These are phyloP conservation scores for Penaeus vannamei DNA, from an alignment of 1,140 invertebrate genomes.

Conservation along the genomic window DNA sequence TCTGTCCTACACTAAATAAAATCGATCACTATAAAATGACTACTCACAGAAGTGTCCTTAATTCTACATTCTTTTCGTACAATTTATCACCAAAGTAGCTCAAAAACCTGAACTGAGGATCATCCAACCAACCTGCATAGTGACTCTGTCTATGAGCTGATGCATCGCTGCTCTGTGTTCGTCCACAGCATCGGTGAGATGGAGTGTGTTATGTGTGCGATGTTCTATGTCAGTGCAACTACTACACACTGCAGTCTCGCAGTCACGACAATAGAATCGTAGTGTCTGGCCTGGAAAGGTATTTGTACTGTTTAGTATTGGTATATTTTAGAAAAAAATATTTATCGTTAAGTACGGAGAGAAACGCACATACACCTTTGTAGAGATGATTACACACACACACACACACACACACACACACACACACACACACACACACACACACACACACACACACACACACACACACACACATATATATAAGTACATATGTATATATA, in stretches of 20 bases:
- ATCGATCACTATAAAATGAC: too few species aligned
- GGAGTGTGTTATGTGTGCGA: constrained; percentile 73
- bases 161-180: constrained; percentile 73
- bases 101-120: not conserved
- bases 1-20: too few species aligned
- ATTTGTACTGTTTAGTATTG: not conserved
- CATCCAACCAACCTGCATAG: constrained; percentile 70
- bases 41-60: too few species aligned
- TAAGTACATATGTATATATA: too few species aligned
- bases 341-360: not conserved
- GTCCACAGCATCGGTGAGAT: constrained; percentile 73
- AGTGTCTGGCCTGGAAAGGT: constrained; percentile 71
- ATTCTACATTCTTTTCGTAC: not conserved
- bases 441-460: too few species aligned
- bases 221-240: constrained; percentile 76
- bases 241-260: constrained; percentile 76
- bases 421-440: too few species aligned
- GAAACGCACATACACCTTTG: too few species aligned
- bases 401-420: too few species aligned
- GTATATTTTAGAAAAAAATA: not conserved
- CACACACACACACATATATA: too few species aligned
- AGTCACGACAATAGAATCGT: constrained; percentile 75
- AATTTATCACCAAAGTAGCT: too few species aligned
- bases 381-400: too few species aligned
- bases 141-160: constrained; percentile 72